A percentile compares a stretch with the other conserved stretches of the same genome.
Evolutionary conservation across 2,113 vertebrate species (phyloP).

Genomic region (Chloebia gouldiae): DNA sequence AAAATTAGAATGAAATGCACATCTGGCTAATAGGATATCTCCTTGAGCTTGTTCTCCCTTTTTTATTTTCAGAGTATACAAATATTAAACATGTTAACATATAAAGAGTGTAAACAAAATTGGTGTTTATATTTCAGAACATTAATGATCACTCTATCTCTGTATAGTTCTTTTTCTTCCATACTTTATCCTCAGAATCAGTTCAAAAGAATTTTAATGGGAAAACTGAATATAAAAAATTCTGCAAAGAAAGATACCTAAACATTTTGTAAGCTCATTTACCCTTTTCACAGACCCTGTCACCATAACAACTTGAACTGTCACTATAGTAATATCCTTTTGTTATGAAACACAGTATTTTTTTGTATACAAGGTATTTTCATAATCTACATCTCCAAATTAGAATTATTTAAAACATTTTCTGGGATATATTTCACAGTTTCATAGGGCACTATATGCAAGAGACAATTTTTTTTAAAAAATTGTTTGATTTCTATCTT

Average conservation of each 20-base stretch:
- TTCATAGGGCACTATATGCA: not conserved
- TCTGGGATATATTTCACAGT: not conserved
- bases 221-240: not conserved
- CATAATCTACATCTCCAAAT: not conserved
- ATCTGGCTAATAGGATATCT: not conserved
- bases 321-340: not conserved
- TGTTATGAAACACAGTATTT: not conserved
- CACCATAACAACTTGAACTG: conserved; percentile 31
- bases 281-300: not conserved
- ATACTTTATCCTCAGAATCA: not conserved
- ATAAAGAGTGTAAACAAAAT: not conserved
- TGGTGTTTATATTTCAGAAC: not conserved
- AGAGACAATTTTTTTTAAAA: not conserved
- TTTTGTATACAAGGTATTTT: not conserved
- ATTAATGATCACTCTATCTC: not conserved
- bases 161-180: not conserved
- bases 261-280: not conserved
- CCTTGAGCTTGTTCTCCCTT: not conserved
- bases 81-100: not conserved
- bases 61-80: not conserved
- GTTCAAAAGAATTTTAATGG: not conserved
- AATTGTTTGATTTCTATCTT: not conserved
- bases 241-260: not conserved
- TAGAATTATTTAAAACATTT: not conserved
- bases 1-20: not conserved